Evolutionary conservation across 2,888 invertebrate species (phyloP), one percentile per base, ranked within the genome.

Genomic region (Odontothrips loti): DNA sequence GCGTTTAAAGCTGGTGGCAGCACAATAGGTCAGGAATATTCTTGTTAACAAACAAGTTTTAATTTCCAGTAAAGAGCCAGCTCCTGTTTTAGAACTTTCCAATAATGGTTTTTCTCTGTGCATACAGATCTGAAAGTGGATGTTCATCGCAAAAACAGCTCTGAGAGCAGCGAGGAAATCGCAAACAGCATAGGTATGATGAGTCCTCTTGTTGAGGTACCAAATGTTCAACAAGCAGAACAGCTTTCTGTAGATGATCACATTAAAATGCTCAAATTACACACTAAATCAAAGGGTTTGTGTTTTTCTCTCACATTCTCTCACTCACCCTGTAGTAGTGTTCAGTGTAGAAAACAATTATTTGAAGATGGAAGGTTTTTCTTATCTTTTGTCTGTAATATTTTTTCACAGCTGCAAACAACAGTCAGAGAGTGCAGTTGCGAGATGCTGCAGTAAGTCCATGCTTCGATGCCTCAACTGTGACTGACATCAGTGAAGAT

Each of bases 101-200:
- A 4, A 6, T 58, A 58, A 58, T 15, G 11, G 29, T 43, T 79
- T 80, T 47, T 58, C 78, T 48, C 81, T 81, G 43, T 47, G 82
- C 84, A 84, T 81, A 87, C 87, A 93, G 96, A 96, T 90, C 90
- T 96, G 84, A 96, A 96, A 90, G 96, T 96, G 82, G 96, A 97
- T 88, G 96, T 97, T 81, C 96, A 97, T 88, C 91, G 96, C 82
- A 96, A 96, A 87, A 95, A 96, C 87, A 96, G 95, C 86, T 95
- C 95, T 0, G 95, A 95, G 87, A 95, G 95, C 83, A 94, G 94
- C 84, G 93, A 94, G 86, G 94, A 94, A 83, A 91, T 92, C 43
- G 68, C 27, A 11, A 75, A 75, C 27, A 75, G 27, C 68, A 9
- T 75, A 75, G 68, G 68, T 75, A 75, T 75, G 68, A 75, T 75